Base-by-base conservation (phyloP, 2,113 vertebrate genomes). In the Chaenocephalus aceratus region DNA sequence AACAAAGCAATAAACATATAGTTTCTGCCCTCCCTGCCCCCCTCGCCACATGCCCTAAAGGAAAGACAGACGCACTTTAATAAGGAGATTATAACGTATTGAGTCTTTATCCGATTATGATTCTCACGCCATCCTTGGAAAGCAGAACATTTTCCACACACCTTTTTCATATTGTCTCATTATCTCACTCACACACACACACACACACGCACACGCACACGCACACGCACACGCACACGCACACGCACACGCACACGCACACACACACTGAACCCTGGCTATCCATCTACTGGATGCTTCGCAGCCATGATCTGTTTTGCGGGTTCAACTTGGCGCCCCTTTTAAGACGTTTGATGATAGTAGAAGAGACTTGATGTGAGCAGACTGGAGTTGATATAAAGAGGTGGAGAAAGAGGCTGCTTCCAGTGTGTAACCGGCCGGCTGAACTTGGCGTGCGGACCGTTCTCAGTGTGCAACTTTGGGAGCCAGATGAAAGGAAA, bases 401-500 rank as follows among this genome's bases (percentile, higher is more conserved):
- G 70, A 74, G 45, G 52, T 79, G 71, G 77, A 51, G 15, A 71
- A 77, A 84, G 36, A 14, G 53, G 11, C 54, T 53, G 76, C 59
- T 58, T 69, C 56, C 41, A 66, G n/a, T 75, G 80, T 12, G 36
- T 69, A 79, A 66, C 26, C 56, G 56, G 57, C 60, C 72, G 51
- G 65, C 69, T 62, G 46, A 81, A 21, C 44, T 80, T 91, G 86
- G 86, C 85, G 45, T n/a, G 11, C 36, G 67, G 65, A 74, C 75
- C 82, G 49, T 62, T 84, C 66, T 69, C 71, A 73, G 69, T 84
- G 85, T 82, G 82, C 45, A 80, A 76, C 72, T 81, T 53, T 86
- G 74, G 81, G 36, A 65, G 46, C 15, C 5, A 46, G 59, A 87
- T 88, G 63, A 89, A 89, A 90, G 64, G 5, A 23, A 53, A 16